Evolutionary conservation across 2,888 invertebrate genomes (phyloP), one percentile per base, ranked within the genome.

Genomic region (Phasia obesa): DNA sequence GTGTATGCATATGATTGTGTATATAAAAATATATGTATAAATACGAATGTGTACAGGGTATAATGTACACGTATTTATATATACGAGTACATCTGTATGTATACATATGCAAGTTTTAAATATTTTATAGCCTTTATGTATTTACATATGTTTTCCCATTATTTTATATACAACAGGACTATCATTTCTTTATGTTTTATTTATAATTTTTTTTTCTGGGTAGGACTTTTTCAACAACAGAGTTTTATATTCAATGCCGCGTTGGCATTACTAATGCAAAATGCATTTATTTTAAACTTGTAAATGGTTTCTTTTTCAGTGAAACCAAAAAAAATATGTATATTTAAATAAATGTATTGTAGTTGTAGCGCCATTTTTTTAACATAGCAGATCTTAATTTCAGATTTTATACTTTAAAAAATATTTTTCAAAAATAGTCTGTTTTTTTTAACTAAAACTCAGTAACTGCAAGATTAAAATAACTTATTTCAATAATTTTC

Each of bases 91-190:
- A 31, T 31, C 9, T 31, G 15, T 11, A 38, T 38, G 0, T 13
- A 13, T 11, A 38, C 38, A 38, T 3, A 13, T 38, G 2, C 11
- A 38, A 13, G 13, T 11, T 42, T 42, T 35, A 65, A 51, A 73
- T 73, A 67, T 73, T 73, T 79, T 59, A 79, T 73, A 59, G 23
- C 51, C 44, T 23, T 51, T 79, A 60, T 59, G 19, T 71, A 65
- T 65, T 65, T 59, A 65, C 71, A 51, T 27, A 65, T 73, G 55
- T 69, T 62, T 53, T 38, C 13, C 3, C 38, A n/a, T 42, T 15
- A 0, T 2, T n/a, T 15, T 4, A 13, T n/a, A 11, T n/a, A 35
- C 0, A 15, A 1, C 15, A 42, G 2, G 2, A 3, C 2, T 47
- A 64, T 60, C 25, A 55, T 55, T 59, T 44, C 17, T 15, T 15